A percentile compares a stretch with the other conserved stretches of the same genome.
phyloP scores from a whole-genome alignment of 2,888 invertebrate species.

The Nomada goodeniana region DNA sequence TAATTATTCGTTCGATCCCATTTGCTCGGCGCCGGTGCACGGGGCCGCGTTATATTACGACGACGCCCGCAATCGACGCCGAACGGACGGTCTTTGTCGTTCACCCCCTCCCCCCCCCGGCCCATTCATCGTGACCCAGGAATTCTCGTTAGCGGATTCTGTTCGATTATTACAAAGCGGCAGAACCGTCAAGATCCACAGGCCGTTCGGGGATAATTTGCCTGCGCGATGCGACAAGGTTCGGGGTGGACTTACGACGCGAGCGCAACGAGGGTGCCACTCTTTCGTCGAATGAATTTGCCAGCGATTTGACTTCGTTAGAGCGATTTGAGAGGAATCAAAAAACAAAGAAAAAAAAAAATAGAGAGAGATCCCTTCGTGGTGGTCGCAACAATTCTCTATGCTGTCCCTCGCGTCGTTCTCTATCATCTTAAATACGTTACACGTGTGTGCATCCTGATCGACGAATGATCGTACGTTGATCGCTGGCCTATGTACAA shows the following conservation, averaged over 20 bases:
- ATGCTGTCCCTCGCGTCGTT: slow-evolving; percentile 38
- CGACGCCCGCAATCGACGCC: slow-evolving; percentile 20
- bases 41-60: slow-evolving; percentile 31
- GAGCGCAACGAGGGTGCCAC: slow-evolving; percentile 3
- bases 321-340: too few relatives aligned
- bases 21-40: slow-evolving; percentile 1
- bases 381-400: slow-evolving; percentile 5
- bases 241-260: slow-evolving; percentile 38
- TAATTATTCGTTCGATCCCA: not conserved
- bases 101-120: not conserved
- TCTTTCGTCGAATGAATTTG: slow-evolving; percentile 47
- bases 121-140: slow-evolving; percentile 22
- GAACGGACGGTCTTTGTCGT: slow-evolving; percentile 38
- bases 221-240: slow-evolving; percentile 5
- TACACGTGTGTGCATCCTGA: not conserved
- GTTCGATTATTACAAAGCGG: slow-evolving; percentile 34
- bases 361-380: slow-evolving; percentile 16
- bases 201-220: slow-evolving; percentile 14
- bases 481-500: slow-evolving; percentile 41
- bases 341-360: too few relatives aligned
- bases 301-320: slow-evolving; percentile 23
- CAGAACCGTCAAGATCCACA: slow-evolving; percentile 38
- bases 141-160: slow-evolving; percentile 39
- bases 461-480: slow-evolving; percentile 9
- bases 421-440: not conserved